Conservation (phyloP, 2,888 invertebrate genomes). For the Drosophila nr. medialis region DNA sequence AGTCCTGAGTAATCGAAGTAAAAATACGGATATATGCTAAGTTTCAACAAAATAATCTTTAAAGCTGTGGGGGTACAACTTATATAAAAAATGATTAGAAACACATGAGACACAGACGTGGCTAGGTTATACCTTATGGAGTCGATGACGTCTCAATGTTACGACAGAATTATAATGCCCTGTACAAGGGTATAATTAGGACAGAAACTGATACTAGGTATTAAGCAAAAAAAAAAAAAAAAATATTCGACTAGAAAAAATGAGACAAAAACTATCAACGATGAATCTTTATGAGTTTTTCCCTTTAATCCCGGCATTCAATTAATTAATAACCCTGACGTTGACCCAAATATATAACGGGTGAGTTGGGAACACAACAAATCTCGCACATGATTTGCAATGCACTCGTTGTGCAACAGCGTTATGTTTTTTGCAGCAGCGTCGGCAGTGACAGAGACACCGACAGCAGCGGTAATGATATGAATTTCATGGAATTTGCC, state of each 20-base stretch:
- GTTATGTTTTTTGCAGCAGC: constrained; percentile 17
- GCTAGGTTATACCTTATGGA: background rate
- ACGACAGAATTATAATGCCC: background rate
- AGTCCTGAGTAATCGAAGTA: background rate
- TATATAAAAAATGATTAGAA: background rate
- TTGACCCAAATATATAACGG: constrained; percentile 45
- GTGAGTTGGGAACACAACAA: constrained; percentile 31
- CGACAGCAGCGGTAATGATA: constrained; percentile 32
- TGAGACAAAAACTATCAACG: constrained; percentile 1
- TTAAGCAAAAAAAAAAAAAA: background rate
- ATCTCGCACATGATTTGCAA: constrained; percentile 8
- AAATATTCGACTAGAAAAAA: background rate
- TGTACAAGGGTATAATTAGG: background rate
- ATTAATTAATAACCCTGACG: constrained; percentile 38
- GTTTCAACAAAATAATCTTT: background rate
- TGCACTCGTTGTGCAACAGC: constrained; percentile 17
- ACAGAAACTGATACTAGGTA: background rate
- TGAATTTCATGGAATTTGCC: constrained; percentile 61
- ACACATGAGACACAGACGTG: background rate
- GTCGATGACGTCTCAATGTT: background rate
- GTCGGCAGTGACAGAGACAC: constrained; percentile 6
- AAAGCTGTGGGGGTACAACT: background rate
- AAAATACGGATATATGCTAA: background rate
- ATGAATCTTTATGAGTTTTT: constrained; percentile 21
- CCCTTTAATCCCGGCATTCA: constrained; percentile 2